Base-by-base conservation (phyloP, 2,888 invertebrate species). In the Eupithecia subumbrata region DNA sequence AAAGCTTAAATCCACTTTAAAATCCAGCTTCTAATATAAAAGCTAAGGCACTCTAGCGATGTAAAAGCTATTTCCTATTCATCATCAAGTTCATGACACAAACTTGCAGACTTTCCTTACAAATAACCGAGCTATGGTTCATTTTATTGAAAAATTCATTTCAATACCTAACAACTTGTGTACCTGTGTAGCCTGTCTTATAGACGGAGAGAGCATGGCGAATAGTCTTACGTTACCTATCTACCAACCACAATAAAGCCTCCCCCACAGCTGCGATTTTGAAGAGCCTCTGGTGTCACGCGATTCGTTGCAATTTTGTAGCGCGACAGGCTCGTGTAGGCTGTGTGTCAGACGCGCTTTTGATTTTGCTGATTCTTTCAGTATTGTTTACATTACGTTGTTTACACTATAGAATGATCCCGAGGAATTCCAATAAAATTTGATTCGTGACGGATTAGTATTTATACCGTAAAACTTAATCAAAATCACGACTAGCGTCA, bases 121-220 rank as follows among this genome's bases (percentile, higher is more conserved):
- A n/a, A 52, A 52, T 52, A n/a, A 52, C 52, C 52, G 9, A 22
- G 11, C 52, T 52, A 52, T 11, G 52, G 11, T 52, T 9, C 11
- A 56, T 56, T 56, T 22, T 22, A 56, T 52, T 52, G 52, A 52
- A 56, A 56, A 56, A 56, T 11, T 56, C 52, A 56, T 56, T 56
- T 56, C 52, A 56, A 56, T 22, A 56, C n/a, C n/a, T n/a, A n/a
- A 52, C 52, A 56, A 56, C 22, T n/a, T 56, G 52, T 11, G n/a
- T 56, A 56, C 11, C 11, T 7, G 22, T 56, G 22, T 22, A 56
- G 52, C 52, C 11, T 12, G 22, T 3, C n/a, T 52, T 56, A 8
- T 56, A 56, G 52, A 56, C n/a, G 22, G 52, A 22, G 52, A 56
- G 52, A 11, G 52, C n/a, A 3, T 22, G 11, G 52, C 9, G 52